Base-by-base conservation (phyloP, 1,140 invertebrate species). In the Drosophila yakuba region DNA sequence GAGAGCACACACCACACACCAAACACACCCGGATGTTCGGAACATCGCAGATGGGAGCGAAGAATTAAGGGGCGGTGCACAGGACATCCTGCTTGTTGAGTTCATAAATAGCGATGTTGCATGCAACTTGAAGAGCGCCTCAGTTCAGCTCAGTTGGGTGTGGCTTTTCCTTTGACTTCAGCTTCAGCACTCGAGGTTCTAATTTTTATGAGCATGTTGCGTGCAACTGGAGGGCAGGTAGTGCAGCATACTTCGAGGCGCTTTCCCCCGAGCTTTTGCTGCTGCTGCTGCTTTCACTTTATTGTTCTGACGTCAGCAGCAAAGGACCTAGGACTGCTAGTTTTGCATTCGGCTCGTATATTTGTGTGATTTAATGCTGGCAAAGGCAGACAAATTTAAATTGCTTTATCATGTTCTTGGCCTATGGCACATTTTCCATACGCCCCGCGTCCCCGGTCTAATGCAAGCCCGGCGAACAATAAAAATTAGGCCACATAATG, bases 61-160 rank as follows among this genome's bases (percentile, higher is more conserved):
- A 44, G 28, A 38, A 45, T 32, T 15, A 75, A 52, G 72, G 62
- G 47, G 79, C 60, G 64, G 66, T 48, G 35, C 35, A 15, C 36
- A 48, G 66, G 69, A 71, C 68, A 44, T 72, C 75, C 74, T 55
- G 50, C 67, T 80, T 51, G 84, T 79, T 68, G 79, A 80, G 84
- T 89, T 86, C 83, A 86, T 86, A 86, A 86, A 86, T 86, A 86
- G 83, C 83, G 78, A 73, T 86, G 83, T 86, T 86, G 83, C 83
- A 86, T 86, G 83, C 83, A 86, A 88, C 79, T 79, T 71, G 52
- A 66, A 75, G 71, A 54, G 73, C 52, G 23, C 59, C 62, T 23
- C 60, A 41, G 60, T 60, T 51, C 57, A 38, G 52, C 20, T 57
- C 48, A 32, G 61, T 54, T 61, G 67, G 56, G 36, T 69, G 17